Base-by-base conservation (phyloP, 2,797 vertebrate genomes). In the Hypotaenidia philippensis region DNA sequence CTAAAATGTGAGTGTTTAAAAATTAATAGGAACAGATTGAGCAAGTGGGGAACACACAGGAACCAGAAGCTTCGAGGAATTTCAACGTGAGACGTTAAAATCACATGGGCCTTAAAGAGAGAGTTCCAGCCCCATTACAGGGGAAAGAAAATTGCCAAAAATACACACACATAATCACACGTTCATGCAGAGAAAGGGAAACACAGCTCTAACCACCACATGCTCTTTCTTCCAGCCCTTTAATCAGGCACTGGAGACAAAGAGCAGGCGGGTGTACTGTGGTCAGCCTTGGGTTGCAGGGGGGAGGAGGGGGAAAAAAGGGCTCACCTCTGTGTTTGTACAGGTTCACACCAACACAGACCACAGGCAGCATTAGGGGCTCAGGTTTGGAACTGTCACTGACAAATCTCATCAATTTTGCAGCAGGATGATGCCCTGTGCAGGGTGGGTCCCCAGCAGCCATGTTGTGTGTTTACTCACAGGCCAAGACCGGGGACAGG, bases 1-100 rank as follows among this genome's bases (percentile, higher is more conserved):
- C 75, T 38, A 60, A 87, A 92, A 44, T 8, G 47, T 3, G 7
- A 14, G 55, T 18, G 13, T 79, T 84, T 91, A 87, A 93, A 95
- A 87, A 88, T 82, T 82, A 56, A 90, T 71, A 56, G 50, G 89
- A 91, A 92, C 88, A 87, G 69, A 78, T 47, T 41, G 75, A 81
- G 90, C 61, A 36, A 87, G 72, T 0, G 31, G 1, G 79, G 80
- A 91, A 56, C 16, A 5, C 11, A 1, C 32, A n/a, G 87, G 5
- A 38, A 75, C 29, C 27, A 29, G 80, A 17, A 27, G 32, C 90
- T 70, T 40, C 2, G 34, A 87, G 38, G 81, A 55, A 50, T 83
- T 49, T 23, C 44, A 6, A 70, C 60, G 4, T 0, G 11, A 20
- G 10, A 1, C 2, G 4, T 8, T 52, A 45, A 21, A 18, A 60